Percentiles rank a stretch among this genome's conserved stretches.
Evolutionary conservation across 2,888 invertebrate species (phyloP).

Genomic region (Epiblema foenella): DNA sequence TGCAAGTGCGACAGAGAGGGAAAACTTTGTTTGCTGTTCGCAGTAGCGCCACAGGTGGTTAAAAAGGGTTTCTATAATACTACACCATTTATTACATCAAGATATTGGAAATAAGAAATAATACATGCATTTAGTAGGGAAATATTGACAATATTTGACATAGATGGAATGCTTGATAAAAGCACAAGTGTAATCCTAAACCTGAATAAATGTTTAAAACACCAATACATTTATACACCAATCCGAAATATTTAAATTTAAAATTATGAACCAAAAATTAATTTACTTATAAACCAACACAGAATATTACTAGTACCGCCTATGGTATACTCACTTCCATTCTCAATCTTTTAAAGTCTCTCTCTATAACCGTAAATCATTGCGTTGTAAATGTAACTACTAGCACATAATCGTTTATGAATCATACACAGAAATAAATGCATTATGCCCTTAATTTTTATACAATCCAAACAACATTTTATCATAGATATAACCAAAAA

Average conservation of each 20-base stretch:
- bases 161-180: conserved; percentile 21
- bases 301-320: not conserved
- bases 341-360: not conserved
- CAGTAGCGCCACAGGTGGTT: too few species aligned
- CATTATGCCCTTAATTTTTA: not conserved
- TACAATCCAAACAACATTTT: too few species aligned
- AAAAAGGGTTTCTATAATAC: not conserved
- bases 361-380: not conserved
- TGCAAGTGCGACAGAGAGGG: too few species aligned
- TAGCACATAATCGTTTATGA: not conserved
- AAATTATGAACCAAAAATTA: not conserved
- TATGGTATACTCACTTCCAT: not conserved
- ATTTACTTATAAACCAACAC: not conserved
- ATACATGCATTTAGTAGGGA: not conserved
- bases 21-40: too few species aligned
- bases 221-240: not conserved
- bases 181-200: conserved; percentile 15
- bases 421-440: conserved; percentile 2
- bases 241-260: not conserved
- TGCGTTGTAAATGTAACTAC: not conserved
- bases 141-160: conserved; percentile 3
- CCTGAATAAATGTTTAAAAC: conserved; percentile 9
- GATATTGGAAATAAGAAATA: not conserved
- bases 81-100: not conserved
- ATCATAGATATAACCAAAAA: not conserved